These are phyloP conservation scores for Danaus chrysippus DNA, from an alignment of 2,888 invertebrate genomes.

Conservation along the genomic window DNA sequence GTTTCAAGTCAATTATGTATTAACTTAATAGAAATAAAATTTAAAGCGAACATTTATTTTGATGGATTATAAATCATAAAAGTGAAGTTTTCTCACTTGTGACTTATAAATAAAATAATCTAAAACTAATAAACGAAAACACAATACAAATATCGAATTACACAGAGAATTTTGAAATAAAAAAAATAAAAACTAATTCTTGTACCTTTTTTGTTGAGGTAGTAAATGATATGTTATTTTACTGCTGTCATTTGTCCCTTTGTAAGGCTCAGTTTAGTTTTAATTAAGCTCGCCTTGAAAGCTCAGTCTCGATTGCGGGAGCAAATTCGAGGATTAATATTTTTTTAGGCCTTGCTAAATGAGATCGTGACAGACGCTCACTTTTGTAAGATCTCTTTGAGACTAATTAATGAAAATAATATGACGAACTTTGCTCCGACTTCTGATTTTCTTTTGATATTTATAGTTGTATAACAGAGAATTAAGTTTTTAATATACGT, in stretches of 20 bases:
- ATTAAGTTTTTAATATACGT: neutral
- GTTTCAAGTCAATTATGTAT: no score
- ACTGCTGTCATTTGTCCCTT: slow-evolving; percentile 52
- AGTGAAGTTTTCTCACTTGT: no score
- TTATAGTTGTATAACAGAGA: neutral
- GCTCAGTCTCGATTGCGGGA: slow-evolving; percentile 54
- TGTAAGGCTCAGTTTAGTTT: slow-evolving; percentile 58
- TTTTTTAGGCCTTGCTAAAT: slow-evolving; percentile 27
- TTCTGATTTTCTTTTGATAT: neutral
- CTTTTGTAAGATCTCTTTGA: slow-evolving; percentile 14
- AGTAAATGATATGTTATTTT: slow-evolving; percentile 57
- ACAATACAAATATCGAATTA: no score
- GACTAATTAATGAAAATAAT: slow-evolving; percentile 23
- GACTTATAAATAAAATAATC: no score
- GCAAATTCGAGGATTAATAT: slow-evolving; percentile 37
- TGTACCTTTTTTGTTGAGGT: slow-evolving; percentile 55
- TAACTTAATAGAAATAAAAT: no score
- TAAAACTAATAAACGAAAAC: no score
- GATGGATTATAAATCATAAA: no score
- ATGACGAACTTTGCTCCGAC: neutral
- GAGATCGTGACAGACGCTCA: slow-evolving; percentile 15
- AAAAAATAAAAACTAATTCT: no score
- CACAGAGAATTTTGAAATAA: no score
- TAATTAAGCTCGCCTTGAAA: slow-evolving; percentile 65
- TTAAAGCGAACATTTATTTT: no score